Evolutionary conservation across 2,113 vertebrate species (phyloP), one percentile per base, ranked within the genome.

Genomic region (Crocuta crocuta): DNA sequence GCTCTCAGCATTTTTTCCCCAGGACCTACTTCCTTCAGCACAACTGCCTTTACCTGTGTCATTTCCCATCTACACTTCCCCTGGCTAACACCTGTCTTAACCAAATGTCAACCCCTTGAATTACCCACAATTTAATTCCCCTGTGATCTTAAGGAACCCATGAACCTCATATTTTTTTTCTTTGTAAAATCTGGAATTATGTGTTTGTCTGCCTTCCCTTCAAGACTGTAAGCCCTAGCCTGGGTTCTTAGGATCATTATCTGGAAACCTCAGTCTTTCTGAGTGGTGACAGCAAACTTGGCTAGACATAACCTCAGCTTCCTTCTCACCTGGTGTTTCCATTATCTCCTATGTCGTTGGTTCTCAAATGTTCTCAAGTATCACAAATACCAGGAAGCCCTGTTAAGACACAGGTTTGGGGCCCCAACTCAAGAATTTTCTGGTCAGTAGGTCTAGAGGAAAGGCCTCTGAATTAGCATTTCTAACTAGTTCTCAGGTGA

Each of bases 51-150:
- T 82, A 3, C 12, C 28, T 31, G 50, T 24, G 4, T 0, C 17
- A 3, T n/a, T 48, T 43, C 24, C 39, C 48, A 12, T 31, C 15
- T 15, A 0, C 9, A 16, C 1, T 65, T 68, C 7, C 5, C 28
- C 61, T 7, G 2, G 2, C 28, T 61, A 11, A 4, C 13, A 58
- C 7, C 50, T 23, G 15, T 50, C 45, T 33, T 48, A 45, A 8
- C 16, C 35, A 58, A 35, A 55, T 1, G 1, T 4, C 4, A 1
- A 0, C 11, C 26, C 7, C n/a, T 65, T 58, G 5, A 53, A 33
- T 78, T 63, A 61, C 5, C n/a, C 71, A 5, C 24, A 33, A 0
- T 23, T n/a, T 23, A 70, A 33, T 45, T 17, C 6, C 21, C 39
- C 3, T 3, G 3, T 12, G n/a, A 28, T 63, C 48, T 94, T n/a